Evolutionary conservation across 2,113 vertebrate genomes (phyloP).

Genomic region (Poecilia latipinna): DNA sequence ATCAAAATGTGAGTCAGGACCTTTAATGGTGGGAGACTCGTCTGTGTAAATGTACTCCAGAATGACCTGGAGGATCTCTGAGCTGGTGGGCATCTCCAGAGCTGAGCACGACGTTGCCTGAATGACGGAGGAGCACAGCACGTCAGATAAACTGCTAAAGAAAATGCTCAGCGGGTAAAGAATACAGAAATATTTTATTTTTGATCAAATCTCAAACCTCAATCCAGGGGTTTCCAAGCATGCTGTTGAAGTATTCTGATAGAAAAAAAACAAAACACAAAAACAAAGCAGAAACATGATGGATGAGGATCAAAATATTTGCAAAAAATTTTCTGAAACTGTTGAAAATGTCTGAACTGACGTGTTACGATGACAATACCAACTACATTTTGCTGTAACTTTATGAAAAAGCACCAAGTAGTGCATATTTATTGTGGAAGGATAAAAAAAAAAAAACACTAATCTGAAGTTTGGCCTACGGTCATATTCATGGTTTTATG

Average conservation of each 20-base stretch:
- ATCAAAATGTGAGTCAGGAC: constrained; percentile 65
- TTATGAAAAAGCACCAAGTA: background rate
- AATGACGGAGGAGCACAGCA: constrained; percentile 29
- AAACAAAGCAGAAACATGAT: no score
- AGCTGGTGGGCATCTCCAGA: constrained; percentile 91
- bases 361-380: background rate
- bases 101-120: constrained; percentile 92
- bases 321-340: background rate
- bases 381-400: background rate
- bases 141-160: background rate
- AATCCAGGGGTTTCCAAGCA: constrained; percentile 97
- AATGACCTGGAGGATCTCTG: constrained; percentile 90
- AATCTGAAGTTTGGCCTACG: background rate
- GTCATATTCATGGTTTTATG: background rate
- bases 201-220: constrained; percentile 83
- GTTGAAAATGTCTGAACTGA: background rate
- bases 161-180: background rate
- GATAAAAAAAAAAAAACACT: no score
- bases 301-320: background rate
- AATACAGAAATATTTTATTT: background rate
- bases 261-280: constrained; percentile 24
- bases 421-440: no score
- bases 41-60: constrained; percentile 96
- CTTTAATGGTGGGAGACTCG: constrained; percentile 89
- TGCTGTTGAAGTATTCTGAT: constrained; percentile 96